A percentile compares a stretch with the other conserved stretches of the same genome.
These are phyloP conservation scores for Jacana jacana DNA, from an alignment of 2,113 vertebrate species.

Conservation along the genomic window DNA sequence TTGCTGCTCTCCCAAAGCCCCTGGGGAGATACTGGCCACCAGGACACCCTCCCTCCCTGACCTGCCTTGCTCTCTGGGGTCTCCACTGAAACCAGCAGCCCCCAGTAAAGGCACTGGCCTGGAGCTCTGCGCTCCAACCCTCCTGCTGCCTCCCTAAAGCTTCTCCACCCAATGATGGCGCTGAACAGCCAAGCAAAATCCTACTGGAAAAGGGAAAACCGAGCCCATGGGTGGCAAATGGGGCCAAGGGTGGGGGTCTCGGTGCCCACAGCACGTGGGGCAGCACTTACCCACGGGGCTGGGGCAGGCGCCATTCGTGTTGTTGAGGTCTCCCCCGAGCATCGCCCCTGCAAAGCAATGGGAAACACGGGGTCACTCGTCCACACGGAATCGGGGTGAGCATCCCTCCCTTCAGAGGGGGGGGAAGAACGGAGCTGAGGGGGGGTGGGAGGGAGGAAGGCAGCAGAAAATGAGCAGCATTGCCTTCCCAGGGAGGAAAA, in stretches of 20 bases:
- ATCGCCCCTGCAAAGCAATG: constrained; percentile 82
- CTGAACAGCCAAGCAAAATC: not conserved
- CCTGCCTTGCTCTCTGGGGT: not conserved
- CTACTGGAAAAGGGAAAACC: not conserved
- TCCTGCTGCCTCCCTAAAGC: not conserved
- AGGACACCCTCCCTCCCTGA: accelerated
- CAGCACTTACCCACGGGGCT: constrained; percentile 92
- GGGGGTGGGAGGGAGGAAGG: not conserved
- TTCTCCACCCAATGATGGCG: accelerated
- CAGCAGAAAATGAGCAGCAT: not conserved
- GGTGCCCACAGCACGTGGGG: not conserved
- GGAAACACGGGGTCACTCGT: not conserved
- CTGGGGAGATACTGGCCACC: not conserved
- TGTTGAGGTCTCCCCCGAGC: constrained; percentile 90
- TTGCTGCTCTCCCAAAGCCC: not conserved
- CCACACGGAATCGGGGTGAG: not conserved
- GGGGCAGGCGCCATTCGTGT: constrained; percentile 90
- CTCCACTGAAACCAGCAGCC: not conserved
- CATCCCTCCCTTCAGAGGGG: not conserved
- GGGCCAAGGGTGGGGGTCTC: not conserved
- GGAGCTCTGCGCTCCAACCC: not conserved
- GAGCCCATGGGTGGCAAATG: not conserved
- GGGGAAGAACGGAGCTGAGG: too few relatives aligned
- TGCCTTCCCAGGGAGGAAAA: not conserved
- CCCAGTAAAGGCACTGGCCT: not conserved